phyloP scores from a whole-genome alignment of 2,888 invertebrate species.

The Epicampocera succincta region DNA sequence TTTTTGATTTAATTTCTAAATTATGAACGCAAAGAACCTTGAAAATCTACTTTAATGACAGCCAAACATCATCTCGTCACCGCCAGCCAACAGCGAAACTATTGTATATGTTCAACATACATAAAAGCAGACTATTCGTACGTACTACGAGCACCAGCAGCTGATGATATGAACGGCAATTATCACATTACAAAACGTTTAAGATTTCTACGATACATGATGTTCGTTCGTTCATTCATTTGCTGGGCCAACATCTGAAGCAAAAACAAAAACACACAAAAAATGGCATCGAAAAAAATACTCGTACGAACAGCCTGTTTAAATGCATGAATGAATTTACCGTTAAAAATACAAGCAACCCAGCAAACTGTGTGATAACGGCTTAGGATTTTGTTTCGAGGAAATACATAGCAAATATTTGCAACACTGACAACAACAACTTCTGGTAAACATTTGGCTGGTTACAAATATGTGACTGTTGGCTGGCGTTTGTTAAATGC shows the following conservation, averaged over 20 bases:
- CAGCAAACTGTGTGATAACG: background rate
- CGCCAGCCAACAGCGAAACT: conserved; percentile 11
- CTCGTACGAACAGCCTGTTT: background rate
- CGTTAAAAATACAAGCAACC: conserved; percentile 9
- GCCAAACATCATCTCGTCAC: conserved; percentile 21
- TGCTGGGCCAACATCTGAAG: conserved; percentile 5
- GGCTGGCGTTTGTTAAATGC: too few relatives aligned
- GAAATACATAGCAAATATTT: too few relatives aligned
- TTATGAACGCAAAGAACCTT: conserved; percentile 58
- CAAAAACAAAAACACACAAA: conserved; percentile 13
- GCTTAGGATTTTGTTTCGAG: background rate
- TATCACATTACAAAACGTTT: conserved; percentile 69
- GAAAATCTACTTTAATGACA: conserved; percentile 64
- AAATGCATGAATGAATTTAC: conserved; percentile 44
- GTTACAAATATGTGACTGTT: too few relatives aligned
- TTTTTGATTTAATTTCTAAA: conserved; percentile 52
- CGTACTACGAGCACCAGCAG: background rate
- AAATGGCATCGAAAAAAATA: background rate
- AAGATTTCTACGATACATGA: conserved; percentile 55
- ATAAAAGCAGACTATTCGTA: conserved; percentile 33
- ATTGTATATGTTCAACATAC: conserved; percentile 47
- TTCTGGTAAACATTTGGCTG: too few relatives aligned
- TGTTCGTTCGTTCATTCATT: background rate
- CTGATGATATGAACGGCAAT: conserved; percentile 55
- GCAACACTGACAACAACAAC: too few relatives aligned